phyloP scores from a whole-genome alignment of 2,888 invertebrate species.

The Crocallis elinguaria region DNA sequence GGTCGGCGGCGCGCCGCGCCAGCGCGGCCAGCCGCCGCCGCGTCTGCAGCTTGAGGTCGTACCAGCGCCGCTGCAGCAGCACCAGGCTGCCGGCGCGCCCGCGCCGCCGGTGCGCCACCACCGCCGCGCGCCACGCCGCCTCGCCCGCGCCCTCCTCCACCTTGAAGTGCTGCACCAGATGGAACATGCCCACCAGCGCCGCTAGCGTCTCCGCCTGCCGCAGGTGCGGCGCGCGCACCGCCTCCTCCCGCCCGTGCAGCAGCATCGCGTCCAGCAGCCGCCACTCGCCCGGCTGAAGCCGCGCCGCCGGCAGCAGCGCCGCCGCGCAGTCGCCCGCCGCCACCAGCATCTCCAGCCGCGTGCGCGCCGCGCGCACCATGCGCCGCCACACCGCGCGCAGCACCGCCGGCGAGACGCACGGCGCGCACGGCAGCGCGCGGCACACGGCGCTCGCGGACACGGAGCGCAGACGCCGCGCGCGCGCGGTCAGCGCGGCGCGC shows the following conservation, averaged over 20 bases:
- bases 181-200: slow-evolving; percentile 41
- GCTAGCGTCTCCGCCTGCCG: slow-evolving; percentile 27
- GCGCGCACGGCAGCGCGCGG: not conserved
- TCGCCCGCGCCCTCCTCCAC: slow-evolving; percentile 30
- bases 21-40: slow-evolving; percentile 23
- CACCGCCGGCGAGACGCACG: not conserved
- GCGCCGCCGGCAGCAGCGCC: not conserved
- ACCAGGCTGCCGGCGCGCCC: slow-evolving; percentile 34
- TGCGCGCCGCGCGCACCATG: slow-evolving; percentile 14
- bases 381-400: slow-evolving; percentile 19
- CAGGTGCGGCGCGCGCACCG: slow-evolving; percentile 10
- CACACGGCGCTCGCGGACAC: not conserved
- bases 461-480: slow-evolving; percentile 19
- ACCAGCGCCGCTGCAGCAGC: slow-evolving; percentile 55
- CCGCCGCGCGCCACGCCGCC: slow-evolving; percentile 8
- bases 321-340: slow-evolving; percentile 4
- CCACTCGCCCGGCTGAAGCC: slow-evolving; percentile 8
- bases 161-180: slow-evolving; percentile 40
- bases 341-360: slow-evolving; percentile 11
- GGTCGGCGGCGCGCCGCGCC: slow-evolving; percentile 27
- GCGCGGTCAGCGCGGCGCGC: slow-evolving; percentile 21
- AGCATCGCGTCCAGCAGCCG: slow-evolving; percentile 17
- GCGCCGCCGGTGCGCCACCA: slow-evolving; percentile 24
- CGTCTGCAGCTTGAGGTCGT: slow-evolving; percentile 47
- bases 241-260: slow-evolving; percentile 30